These are phyloP conservation scores for Poecile montanus DNA, from an alignment of 2,797 vertebrate species.

Conservation along the genomic window DNA sequence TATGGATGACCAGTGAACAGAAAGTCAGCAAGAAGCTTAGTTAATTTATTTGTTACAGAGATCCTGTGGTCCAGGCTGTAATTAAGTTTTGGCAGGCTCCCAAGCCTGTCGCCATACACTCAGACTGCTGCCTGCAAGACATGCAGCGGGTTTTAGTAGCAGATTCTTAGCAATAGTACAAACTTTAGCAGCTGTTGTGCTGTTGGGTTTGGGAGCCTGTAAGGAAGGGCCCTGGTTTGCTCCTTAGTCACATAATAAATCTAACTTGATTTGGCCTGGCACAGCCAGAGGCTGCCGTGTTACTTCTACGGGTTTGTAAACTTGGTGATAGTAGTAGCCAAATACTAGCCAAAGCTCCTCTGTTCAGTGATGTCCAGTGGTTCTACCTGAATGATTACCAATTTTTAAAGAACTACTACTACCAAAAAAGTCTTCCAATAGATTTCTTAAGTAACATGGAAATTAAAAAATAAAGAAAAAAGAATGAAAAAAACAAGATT, in stretches of 20 bases:
- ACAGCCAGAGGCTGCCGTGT: neutral
- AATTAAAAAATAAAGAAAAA: neutral
- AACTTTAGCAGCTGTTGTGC: neutral
- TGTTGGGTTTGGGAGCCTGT: neutral
- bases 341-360: neutral
- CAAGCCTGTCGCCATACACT: neutral
- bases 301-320: neutral
- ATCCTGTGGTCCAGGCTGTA: neutral
- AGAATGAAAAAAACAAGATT: neutral
- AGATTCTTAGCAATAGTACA: neutral
- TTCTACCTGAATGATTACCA: neutral
- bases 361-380: neutral
- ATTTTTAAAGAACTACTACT: neutral
- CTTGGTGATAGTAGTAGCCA: neutral
- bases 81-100: neutral
- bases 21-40: constrained; percentile 5
- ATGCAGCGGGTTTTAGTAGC: neutral
- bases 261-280: neutral
- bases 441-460: neutral
- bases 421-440: neutral
- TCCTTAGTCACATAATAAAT: neutral
- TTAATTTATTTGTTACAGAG: constrained; percentile 28
- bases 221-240: neutral
- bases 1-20: neutral
- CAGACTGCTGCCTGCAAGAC: neutral